Conservation (phyloP, 2,113 vertebrate genomes). For the Ictalurus furcatus region DNA sequence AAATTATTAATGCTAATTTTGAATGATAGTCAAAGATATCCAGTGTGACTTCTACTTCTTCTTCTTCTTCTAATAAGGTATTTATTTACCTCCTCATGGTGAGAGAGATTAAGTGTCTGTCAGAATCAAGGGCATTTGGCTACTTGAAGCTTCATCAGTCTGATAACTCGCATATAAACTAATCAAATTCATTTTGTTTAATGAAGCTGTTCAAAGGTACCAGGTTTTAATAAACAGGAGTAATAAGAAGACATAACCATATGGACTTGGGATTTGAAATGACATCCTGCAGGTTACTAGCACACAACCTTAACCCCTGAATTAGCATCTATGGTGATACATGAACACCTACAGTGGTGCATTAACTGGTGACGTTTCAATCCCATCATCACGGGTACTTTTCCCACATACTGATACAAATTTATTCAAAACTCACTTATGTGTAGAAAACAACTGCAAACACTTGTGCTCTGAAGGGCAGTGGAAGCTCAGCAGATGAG, state of each 20-base stretch:
- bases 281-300: neutral
- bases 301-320: neutral
- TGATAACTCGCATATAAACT: neutral
- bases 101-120: neutral
- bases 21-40: neutral
- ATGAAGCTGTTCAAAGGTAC: neutral
- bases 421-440: neutral
- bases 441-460: neutral
- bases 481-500: neutral
- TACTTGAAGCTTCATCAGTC: neutral
- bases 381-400: neutral
- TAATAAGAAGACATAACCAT: neutral
- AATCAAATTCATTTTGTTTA: neutral
- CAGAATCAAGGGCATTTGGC: neutral
- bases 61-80: neutral
- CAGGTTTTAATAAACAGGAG: neutral
- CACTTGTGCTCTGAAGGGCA: too few species aligned
- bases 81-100: neutral
- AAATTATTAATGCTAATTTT: too few species aligned
- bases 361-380: neutral
- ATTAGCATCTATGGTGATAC: neutral
- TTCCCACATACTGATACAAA: neutral
- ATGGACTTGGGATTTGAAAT: neutral
- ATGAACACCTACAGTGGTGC: neutral
- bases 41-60: neutral